Evolutionary conservation across 2,888 invertebrate genomes (phyloP), one percentile per base, ranked within the genome.

Genomic region (Isoperla grammatica): DNA sequence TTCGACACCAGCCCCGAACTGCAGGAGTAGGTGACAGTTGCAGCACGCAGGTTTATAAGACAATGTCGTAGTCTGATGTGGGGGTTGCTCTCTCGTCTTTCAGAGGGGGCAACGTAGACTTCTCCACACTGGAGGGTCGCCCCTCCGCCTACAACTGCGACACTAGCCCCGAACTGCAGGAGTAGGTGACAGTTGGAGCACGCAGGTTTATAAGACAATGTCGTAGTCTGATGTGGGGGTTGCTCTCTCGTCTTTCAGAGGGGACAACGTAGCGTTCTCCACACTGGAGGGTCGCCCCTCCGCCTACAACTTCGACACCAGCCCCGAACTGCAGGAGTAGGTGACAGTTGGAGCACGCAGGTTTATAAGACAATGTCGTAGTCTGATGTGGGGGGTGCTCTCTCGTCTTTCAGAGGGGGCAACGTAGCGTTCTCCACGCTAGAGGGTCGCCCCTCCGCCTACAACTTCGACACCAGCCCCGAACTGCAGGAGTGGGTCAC

Each of bases 101-200:
- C 62, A 2, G 48, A 2, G 95, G 93, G 13, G 98, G 96, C 15
- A 93, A 92, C 71, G 93, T 97, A 5, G 90, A 94, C 8, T 98
- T 97, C 76, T 91, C 95, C 11, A 96, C 97, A 0, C 79, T 97
- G 2, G 95, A 95, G 73, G 95, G 95, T 46, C 79, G 99, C 65
- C 97, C 97, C 0, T 93, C 94, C 5, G 94, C 95, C 12, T 89
- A 88, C 69, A 84, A 88, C 61, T 99, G 97, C 71, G 97, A 97
- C 69, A 86, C 87, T 62, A 95, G 91, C 69, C 79, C 86, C 0
- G 90, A 90, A 69, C 78, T 99, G 56, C 69, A 91, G 88, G 93
- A 96, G 78, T 98, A 95, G 95, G 98, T 99, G 15, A 95, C 97
- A 57, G 98, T n/a, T n/a, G n/a, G n/a, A n/a, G n/a, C n/a, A n/a